phyloP scores from a whole-genome alignment of 2,113 vertebrate genomes.

The Eulemur macaco region DNA sequence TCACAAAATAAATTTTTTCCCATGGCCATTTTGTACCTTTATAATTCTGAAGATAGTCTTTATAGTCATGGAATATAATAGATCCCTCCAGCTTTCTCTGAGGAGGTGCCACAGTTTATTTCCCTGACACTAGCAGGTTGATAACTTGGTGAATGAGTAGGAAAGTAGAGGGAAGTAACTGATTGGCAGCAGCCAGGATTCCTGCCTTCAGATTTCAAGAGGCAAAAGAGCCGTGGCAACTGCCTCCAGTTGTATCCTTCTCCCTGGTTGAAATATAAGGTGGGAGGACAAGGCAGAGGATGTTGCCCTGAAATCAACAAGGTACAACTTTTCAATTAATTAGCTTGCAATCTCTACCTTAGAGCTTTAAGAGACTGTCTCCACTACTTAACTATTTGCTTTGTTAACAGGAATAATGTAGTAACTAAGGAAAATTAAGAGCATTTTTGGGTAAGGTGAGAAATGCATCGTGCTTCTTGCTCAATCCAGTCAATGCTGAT shows the following conservation, averaged over 20 bases:
- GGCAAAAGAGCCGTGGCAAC: not conserved
- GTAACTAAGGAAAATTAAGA: not conserved
- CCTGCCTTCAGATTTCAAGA: not conserved
- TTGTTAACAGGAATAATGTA: not conserved
- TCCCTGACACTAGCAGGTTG: not conserved
- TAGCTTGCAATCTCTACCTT: not conserved
- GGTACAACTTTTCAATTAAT: not conserved
- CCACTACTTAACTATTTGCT: not conserved
- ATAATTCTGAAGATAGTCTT: not conserved
- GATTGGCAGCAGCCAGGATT: not conserved
- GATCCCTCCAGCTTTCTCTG: not conserved
- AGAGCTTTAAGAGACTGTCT: not conserved
- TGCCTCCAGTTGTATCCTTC: not conserved
- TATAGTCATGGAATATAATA: slow-evolving; percentile 11
- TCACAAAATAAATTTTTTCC: not conserved
- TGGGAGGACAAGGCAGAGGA: not conserved
- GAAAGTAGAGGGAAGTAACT: not conserved
- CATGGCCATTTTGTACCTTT: not conserved
- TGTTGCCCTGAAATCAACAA: not conserved
- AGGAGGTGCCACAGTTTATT: not conserved
- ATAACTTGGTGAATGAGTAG: not conserved
- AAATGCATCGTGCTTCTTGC: not conserved
- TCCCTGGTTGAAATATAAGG: not conserved
- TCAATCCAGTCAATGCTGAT: not conserved
- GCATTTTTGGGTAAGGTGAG: not conserved